A percentile compares a stretch with the other conserved stretches of the same genome.
phyloP scores from a whole-genome alignment of 2,888 invertebrate genomes.

The Tipula confusa region DNA sequence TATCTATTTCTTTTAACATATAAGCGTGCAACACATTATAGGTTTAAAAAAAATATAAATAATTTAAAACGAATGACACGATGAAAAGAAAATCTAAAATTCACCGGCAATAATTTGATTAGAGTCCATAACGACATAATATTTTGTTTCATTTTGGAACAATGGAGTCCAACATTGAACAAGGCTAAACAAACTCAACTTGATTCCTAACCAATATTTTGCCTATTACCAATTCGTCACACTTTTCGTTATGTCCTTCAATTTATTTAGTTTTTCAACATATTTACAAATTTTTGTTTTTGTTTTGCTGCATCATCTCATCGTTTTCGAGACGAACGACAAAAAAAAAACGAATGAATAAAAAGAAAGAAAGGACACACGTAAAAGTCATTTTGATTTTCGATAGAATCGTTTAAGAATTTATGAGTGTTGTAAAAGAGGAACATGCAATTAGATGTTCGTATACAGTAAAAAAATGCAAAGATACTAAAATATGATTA shows the following conservation, averaged over 20 bases:
- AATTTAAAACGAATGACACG: neutral
- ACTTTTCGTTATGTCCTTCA: conserved; percentile 32
- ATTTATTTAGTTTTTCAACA: neutral
- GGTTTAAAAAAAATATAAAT: too few relatives aligned
- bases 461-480: neutral
- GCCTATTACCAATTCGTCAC: conserved; percentile 31
- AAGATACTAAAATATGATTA: conserved; percentile 13
- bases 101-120: conserved; percentile 12
- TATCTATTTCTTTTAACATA: too few relatives aligned
- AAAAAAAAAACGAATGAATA: neutral
- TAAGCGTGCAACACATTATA: too few relatives aligned
- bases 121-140: neutral
- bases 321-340: neutral
- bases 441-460: neutral
- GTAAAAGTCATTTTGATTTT: conserved; percentile 20
- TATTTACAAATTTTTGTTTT: neutral
- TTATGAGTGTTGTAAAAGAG: conserved; percentile 27
- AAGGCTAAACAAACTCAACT: conserved; percentile 29
- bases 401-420: conserved; percentile 22
- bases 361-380: neutral
- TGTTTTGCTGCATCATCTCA: neutral
- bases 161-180: conserved; percentile 8
- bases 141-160: neutral
- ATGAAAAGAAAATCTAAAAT: neutral
- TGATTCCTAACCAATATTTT: conserved; percentile 33